phyloP scores from a whole-genome alignment of 1,140 invertebrate genomes.

The Marisa cornuarietis region DNA sequence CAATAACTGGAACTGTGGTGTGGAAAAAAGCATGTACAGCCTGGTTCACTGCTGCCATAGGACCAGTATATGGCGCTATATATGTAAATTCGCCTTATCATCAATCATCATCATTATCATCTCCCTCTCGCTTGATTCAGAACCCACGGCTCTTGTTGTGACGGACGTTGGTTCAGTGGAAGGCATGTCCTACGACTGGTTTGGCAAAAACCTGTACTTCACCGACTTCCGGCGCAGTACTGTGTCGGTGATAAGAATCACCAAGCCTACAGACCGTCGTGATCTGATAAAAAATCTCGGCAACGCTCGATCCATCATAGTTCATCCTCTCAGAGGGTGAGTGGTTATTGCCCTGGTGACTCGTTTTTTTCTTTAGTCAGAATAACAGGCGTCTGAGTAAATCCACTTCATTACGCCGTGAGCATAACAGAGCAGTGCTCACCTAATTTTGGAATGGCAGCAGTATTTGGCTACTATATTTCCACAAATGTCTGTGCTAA shows the following conservation, averaged over 20 bases:
- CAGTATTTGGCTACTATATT: too few relatives aligned
- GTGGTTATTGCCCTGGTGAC: background rate
- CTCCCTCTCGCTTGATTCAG: conserved; percentile 23
- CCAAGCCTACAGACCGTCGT: conserved; percentile 50
- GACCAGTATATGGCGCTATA: too few relatives aligned
- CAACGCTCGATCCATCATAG: conserved; percentile 88
- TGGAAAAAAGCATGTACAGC: too few relatives aligned
- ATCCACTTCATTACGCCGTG: too few relatives aligned
- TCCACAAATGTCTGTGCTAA: too few relatives aligned
- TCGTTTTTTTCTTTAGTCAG: too few relatives aligned
- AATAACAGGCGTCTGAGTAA: too few relatives aligned
- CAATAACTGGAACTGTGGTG: too few relatives aligned
- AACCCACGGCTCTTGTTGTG: conserved; percentile 42
- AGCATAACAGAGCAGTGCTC: too few relatives aligned
- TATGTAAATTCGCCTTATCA: background rate
- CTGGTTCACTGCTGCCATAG: too few relatives aligned
- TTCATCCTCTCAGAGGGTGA: conserved; percentile 91
- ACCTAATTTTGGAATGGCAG: too few relatives aligned
- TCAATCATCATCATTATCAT: background rate
- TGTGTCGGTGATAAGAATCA: conserved; percentile 83
- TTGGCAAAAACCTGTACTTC: conserved; percentile 96
- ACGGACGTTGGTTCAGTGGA: conserved; percentile 80
- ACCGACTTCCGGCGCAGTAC: conserved; percentile 96
- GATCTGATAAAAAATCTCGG: conserved; percentile 51
- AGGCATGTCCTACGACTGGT: conserved; percentile 96